Evolutionary conservation across 2,888 invertebrate species (phyloP), one percentile per base, ranked within the genome.

Genomic region (Dyspetes luteomarginatus): DNA sequence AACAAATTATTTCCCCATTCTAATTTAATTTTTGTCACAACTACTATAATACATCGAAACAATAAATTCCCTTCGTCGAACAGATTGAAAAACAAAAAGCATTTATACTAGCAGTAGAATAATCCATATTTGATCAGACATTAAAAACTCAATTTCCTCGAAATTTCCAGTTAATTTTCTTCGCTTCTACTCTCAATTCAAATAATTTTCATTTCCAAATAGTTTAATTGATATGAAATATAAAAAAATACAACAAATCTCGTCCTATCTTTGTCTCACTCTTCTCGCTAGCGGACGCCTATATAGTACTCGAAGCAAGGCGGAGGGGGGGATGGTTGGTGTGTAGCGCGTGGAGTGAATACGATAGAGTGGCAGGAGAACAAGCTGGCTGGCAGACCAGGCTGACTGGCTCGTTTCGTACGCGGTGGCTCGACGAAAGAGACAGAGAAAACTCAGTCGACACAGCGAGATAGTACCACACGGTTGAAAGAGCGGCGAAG

Each of bases 321-420:
- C 9, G 41, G 15, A 30, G 43, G 28, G 60, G 50, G 50, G 28
- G 67, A 60, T 68, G 67, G 74, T 68, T 64, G 56, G 58, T 55
- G 65, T 7, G 75, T 80, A 60, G 71, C 72, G 52, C 43, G 65
- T 60, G 67, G 67, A 76, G 67, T 74, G 73, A 55, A 69, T 78
- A 62, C 65, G 65, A 65, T 50, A 45, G 74, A 75, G 69, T 80
- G 80, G 75, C 65, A 74, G 64, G 12, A 56, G 68, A 79, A 56
- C 74, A 74, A 74, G 78, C 80, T 76, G 52, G 75, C 75, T 55
- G 75, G 71, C 69, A 58, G 56, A 12, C 43, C 26, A 56, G 41
- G 73, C 50, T 67, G 72, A 71, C 72, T 60, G 65, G 52, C 77
- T 36, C 36, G 41, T 58, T 15, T 48, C 36, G 7, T 12, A 12